Evolutionary conservation across 2,888 invertebrate species (phyloP), one percentile per base, ranked within the genome.

Genomic region (Hirtodrosophila cameraria): DNA sequence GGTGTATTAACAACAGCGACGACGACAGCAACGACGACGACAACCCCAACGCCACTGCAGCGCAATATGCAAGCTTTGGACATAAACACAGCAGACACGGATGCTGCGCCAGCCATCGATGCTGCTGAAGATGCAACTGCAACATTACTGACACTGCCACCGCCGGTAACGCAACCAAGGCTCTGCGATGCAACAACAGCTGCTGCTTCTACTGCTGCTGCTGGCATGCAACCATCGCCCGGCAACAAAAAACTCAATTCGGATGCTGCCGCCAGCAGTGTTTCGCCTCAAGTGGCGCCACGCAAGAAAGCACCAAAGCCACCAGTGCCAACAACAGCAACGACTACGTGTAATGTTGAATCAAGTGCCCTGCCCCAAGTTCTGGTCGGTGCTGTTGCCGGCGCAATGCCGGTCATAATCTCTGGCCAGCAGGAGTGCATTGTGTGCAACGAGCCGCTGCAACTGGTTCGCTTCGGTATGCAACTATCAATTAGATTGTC

Each of bases 371-470:
- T 6, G 50, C 48, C 27, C 0, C 28, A 36, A 16, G 45, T 38
- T 8, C 30, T 38, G 7, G 42, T 42, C 30, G 53, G 42, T 23
- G 28, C 45, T 3, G 36, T 58, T 9, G 48, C 62, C 3, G 36
- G 55, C 4, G 63, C 43, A 23, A 28, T 74, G 38, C 62, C 80
- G n/a, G 46, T n/a, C 16, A 39, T 54, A n/a, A 54, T 68, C 15
- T 25, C 61, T 7, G 82, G 85, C 7, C 88, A 87, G 13, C 83
- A 76, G 18, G 94, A 94, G 86, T 95, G 96, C 89, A 91, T 94
- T 45, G 93, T 96, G 3, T 96, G 96, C 88, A 94, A 94, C 31
- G 95, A 95, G 86, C 89, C 93, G 38, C 92, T 94, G 2, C 92
- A 92, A 65, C 91, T 93, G 63, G 93, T 95, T 2, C 92, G 91